phyloP scores from a whole-genome alignment of 2,888 invertebrate species.

The Drosophila emarginata region DNA sequence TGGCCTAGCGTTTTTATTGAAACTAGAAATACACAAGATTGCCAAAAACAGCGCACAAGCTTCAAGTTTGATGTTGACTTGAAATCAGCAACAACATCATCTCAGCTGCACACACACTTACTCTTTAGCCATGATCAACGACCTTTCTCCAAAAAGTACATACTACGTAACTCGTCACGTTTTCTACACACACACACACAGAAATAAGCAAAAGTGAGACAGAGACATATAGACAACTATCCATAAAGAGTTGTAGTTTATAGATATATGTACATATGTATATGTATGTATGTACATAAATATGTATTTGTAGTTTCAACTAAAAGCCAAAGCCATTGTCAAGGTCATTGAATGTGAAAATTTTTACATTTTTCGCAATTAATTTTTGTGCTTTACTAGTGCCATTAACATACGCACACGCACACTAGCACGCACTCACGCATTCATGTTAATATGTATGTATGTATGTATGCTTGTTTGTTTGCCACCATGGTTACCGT shows the following conservation, averaged over 20 bases:
- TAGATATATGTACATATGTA: neutral
- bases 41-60: conserved; percentile 64
- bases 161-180: conserved; percentile 73
- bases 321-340: conserved; percentile 67
- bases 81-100: conserved; percentile 43
- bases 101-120: conserved; percentile 18
- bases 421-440: conserved; percentile 30
- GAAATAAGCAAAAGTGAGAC: neutral
- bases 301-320: conserved; percentile 21
- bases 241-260: conserved; percentile 17
- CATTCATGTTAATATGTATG: neutral
- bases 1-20: conserved; percentile 37
- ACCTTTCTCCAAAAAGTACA: conserved; percentile 75
- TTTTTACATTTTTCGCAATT: conserved; percentile 70
- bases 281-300: neutral
- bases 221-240: conserved; percentile 2
- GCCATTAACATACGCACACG: conserved; percentile 53
- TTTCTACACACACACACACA: conserved; percentile 62
- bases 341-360: conserved; percentile 76
- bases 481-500: conserved; percentile 7
- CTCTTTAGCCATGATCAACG: conserved; percentile 71
- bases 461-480: neutral
- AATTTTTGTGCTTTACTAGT: conserved; percentile 52
- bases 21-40: conserved; percentile 70
- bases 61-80: conserved; percentile 55